These are phyloP conservation scores for Mohoua ochrocephala DNA, from an alignment of 2,113 vertebrate species.

Conservation along the genomic window DNA sequence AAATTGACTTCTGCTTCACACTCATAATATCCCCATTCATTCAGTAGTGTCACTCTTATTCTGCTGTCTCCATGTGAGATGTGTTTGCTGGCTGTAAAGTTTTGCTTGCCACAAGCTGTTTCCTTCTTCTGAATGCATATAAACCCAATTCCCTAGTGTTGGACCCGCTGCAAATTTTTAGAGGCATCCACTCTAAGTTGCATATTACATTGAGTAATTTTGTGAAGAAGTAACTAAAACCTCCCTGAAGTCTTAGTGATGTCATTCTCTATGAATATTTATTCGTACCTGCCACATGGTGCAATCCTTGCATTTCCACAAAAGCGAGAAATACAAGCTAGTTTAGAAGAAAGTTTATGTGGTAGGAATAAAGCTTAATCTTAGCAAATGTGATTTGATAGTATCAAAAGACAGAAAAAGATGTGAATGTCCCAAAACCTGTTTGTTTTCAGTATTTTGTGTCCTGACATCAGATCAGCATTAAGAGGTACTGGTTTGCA, in stretches of 20 bases:
- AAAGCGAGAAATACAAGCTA: background rate
- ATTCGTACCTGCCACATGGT: background rate
- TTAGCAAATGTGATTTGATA: background rate
- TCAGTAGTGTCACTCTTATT: background rate
- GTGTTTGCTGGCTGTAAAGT: background rate
- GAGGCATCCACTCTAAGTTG: background rate
- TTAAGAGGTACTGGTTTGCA: background rate
- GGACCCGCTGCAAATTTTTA: background rate
- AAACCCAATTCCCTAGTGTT: background rate
- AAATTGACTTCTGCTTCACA: background rate
- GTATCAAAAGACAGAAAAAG: background rate
- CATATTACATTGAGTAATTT: background rate
- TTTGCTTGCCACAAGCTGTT: background rate
- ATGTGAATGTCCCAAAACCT: background rate
- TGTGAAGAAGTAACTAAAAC: background rate
- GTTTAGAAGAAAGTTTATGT: background rate
- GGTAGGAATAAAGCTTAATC: background rate
- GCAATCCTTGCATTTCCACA: background rate
- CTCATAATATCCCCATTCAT: background rate
- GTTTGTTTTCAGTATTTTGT: background rate
- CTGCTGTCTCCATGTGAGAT: background rate
- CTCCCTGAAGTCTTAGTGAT: background rate
- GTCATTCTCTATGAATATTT: background rate
- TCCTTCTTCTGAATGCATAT: background rate
- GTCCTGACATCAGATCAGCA: background rate